These are phyloP conservation scores for Scaptodrosophila latifasciaeformis DNA, from an alignment of 2,888 invertebrate genomes.

Conservation along the genomic window DNA sequence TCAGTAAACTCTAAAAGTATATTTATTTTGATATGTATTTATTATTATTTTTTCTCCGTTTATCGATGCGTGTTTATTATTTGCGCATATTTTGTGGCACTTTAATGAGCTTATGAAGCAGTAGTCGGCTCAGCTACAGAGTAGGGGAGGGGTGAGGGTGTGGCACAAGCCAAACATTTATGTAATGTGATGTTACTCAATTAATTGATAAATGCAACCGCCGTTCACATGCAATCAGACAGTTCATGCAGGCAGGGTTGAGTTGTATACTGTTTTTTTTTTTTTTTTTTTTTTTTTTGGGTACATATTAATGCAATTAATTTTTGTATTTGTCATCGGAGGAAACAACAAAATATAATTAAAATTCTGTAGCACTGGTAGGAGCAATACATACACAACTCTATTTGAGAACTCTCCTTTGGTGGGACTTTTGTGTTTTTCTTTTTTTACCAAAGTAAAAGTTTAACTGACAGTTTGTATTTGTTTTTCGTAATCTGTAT, in stretches of 20 bases:
- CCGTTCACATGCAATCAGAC: neutral
- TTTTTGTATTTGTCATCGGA: slow-evolving; percentile 37
- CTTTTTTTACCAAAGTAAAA: neutral
- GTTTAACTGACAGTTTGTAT: slow-evolving; percentile 1
- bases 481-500: slow-evolving; percentile 5
- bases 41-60: too few relatives aligned
- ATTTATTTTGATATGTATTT: too few relatives aligned
- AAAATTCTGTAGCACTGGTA: slow-evolving; percentile 30
- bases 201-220: slow-evolving; percentile 45
- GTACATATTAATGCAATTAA: slow-evolving; percentile 51
- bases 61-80: slow-evolving; percentile 18
- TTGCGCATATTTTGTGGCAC: slow-evolving; percentile 26
- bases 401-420: too few relatives aligned
- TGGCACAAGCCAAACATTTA: slow-evolving; percentile 50
- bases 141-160: neutral
- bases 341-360: slow-evolving; percentile 29
- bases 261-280: too few relatives aligned
- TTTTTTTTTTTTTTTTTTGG: too few relatives aligned
- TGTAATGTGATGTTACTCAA: slow-evolving; percentile 40
- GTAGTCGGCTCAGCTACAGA: neutral
- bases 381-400: slow-evolving; percentile 7
- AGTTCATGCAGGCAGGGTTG: neutral
- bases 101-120: slow-evolving; percentile 38
- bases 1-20: too few relatives aligned
- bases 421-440: slow-evolving; percentile 1